These are phyloP conservation scores for Pentamera pediparva DNA, from an alignment of 53 echinoderm and acorn worm species.

Conservation along the genomic window DNA sequence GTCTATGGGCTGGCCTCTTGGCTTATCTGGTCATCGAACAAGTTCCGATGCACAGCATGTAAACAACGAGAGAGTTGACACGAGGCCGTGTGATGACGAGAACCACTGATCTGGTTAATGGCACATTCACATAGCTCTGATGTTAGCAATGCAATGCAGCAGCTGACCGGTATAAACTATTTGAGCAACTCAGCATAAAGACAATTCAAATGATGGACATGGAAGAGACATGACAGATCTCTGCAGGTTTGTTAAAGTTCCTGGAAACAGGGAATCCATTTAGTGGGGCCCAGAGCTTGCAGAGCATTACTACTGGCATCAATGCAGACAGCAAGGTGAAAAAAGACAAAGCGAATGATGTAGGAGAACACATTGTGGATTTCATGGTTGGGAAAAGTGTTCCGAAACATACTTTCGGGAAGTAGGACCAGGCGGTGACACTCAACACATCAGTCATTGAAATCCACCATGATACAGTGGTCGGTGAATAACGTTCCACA, in stretches of 20 bases:
- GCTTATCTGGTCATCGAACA: constrained; percentile 52
- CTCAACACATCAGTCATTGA: background rate
- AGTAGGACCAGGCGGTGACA: background rate
- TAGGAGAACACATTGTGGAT: background rate
- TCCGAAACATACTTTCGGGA: background rate
- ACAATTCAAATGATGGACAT: background rate
- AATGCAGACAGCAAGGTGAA: background rate
- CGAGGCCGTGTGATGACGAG: constrained; percentile 54
- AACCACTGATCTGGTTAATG: background rate
- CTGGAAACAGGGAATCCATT: background rate
- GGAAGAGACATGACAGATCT: constrained; percentile 15
- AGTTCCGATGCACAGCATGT: constrained; percentile 39
- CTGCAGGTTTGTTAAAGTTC: background rate
- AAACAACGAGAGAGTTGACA: constrained; percentile 43
- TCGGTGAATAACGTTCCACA: too few relatives aligned
- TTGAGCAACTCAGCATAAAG: background rate
- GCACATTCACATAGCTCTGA: background rate
- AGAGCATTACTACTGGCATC: background rate
- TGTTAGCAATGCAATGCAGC: background rate
- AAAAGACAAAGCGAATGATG: background rate
- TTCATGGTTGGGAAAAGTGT: background rate
- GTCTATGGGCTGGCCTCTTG: constrained; percentile 42
- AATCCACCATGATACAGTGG: background rate
- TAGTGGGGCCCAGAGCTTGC: background rate
- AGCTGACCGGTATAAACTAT: background rate